These are phyloP conservation scores for Himalopsyche anomala DNA, from an alignment of 2,888 invertebrate species.

Conservation along the genomic window DNA sequence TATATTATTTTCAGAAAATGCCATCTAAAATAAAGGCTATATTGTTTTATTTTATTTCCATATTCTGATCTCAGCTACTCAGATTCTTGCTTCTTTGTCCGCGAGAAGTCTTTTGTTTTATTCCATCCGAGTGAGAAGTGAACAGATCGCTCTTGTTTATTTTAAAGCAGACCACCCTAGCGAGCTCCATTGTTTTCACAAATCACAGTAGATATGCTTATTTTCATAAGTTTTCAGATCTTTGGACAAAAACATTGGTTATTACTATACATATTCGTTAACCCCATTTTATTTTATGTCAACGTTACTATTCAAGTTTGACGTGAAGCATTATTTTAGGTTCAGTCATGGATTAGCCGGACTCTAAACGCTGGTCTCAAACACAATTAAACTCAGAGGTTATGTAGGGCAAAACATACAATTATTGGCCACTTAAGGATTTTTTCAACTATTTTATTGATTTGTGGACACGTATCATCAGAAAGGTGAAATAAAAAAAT, in stretches of 20 bases:
- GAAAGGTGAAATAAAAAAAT: too few relatives aligned
- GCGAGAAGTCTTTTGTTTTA: slow-evolving; percentile 8
- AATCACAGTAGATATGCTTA: slow-evolving; percentile 45
- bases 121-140: slow-evolving; percentile 39
- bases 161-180: slow-evolving; percentile 1
- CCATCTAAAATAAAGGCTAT: slow-evolving; percentile 1
- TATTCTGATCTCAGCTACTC: slow-evolving; percentile 32
- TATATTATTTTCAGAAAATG: background rate
- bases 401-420: too few relatives aligned
- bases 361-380: too few relatives aligned
- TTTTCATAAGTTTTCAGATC: slow-evolving; percentile 39
- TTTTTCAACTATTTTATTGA: too few relatives aligned
- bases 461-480: too few relatives aligned
- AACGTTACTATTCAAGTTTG: background rate
- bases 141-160: slow-evolving; percentile 34
- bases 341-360: background rate
- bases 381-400: too few relatives aligned
- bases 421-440: too few relatives aligned
- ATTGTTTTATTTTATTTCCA: background rate
- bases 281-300: background rate
- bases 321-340: background rate
- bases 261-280: background rate
- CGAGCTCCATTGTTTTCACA: slow-evolving; percentile 38
- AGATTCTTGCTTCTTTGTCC: slow-evolving; percentile 32
- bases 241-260: slow-evolving; percentile 20